Percentiles rank a stretch among this genome's conserved stretches.
Evolutionary conservation across 2,888 invertebrate species (phyloP).

Genomic region (Gisinianus flammeolus): DNA sequence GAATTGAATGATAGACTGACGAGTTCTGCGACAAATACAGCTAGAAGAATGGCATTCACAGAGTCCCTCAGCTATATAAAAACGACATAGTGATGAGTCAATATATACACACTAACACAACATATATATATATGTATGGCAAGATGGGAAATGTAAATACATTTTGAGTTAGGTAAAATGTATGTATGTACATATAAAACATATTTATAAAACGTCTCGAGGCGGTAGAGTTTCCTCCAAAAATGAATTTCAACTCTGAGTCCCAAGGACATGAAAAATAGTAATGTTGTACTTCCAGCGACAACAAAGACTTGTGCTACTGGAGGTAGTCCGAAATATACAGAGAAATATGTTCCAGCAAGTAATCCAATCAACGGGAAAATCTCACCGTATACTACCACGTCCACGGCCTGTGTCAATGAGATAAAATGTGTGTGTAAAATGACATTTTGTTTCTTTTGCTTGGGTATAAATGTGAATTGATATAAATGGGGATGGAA

Average conservation of each 20-base stretch:
- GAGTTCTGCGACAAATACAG: background rate
- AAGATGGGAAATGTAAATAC: background rate
- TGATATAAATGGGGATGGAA: too few species aligned
- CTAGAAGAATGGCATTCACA: constrained; percentile 1
- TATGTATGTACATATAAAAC: constrained; percentile 18
- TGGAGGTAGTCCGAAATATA: background rate
- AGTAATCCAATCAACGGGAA: constrained; percentile 22
- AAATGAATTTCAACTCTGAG: constrained; percentile 22
- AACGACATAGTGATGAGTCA: background rate
- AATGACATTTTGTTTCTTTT: too few species aligned
- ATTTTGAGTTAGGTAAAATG: background rate
- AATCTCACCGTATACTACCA: constrained; percentile 30
- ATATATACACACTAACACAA: background rate
- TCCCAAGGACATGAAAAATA: constrained; percentile 27
- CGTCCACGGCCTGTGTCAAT: constrained; percentile 29
- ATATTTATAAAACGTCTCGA: constrained; percentile 33
- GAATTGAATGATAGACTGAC: background rate
- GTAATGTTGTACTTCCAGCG: constrained; percentile 6
- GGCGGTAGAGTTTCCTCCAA: constrained; percentile 27
- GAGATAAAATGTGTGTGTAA: too few species aligned
- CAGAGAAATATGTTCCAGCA: constrained; percentile 4
- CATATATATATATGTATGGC: too few species aligned
- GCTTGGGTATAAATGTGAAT: too few species aligned
- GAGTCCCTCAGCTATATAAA: constrained; percentile 2
- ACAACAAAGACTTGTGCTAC: constrained; percentile 15